Base-by-base conservation (phyloP, 2,797 vertebrate species). In the Diplodus puntazzo region DNA sequence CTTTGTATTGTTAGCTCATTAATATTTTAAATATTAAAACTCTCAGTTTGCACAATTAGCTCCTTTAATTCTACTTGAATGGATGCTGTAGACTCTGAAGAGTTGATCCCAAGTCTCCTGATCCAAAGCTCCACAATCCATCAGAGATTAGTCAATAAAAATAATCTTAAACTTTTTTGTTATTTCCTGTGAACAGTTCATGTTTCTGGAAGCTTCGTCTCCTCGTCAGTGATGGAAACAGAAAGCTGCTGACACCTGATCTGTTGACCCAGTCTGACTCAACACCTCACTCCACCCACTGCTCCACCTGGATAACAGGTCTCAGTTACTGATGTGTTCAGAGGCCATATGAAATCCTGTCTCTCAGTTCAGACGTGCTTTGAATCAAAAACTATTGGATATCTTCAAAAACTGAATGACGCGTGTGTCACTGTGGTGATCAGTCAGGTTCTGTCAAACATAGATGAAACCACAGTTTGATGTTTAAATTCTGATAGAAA, bases 241-340 rank as follows among this genome's bases (percentile, higher is more conserved):
- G 79, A 80, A 80, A 74, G 76, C 58, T 63, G 30, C 34, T 87
- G 93, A 88, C 52, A 94, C 80, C 67, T 74, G 94, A 94, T 86
- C 88, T 85, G 66, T 54, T 63, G 21, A 42, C 64, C 52, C 45
- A 21, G 48, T 66, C 6, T 59, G 64, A 46, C 49, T 54, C 20
- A 14, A 9, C 17, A 87, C 79, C 84, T 77, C 73, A 0, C 80
- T 87, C 80, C 82, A 1, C 77, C 75, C 77, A 66, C 63, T 30
- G 58, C 48, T 69, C 18, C 80, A 79, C 78, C 72, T 80, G 54
- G 54, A 76, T 46, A 76, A 49, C 82, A 78, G 78, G 83, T 85
- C n/a, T 82, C 75, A 53, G 49, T 53, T 82, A 27, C 70, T 30
- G 78, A 4, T 73, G 80, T 63, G 3, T 89, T 89, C 84, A 79